Conservation (phyloP, 1,140 invertebrate genomes). For the Dermatophagoides farinae region DNA sequence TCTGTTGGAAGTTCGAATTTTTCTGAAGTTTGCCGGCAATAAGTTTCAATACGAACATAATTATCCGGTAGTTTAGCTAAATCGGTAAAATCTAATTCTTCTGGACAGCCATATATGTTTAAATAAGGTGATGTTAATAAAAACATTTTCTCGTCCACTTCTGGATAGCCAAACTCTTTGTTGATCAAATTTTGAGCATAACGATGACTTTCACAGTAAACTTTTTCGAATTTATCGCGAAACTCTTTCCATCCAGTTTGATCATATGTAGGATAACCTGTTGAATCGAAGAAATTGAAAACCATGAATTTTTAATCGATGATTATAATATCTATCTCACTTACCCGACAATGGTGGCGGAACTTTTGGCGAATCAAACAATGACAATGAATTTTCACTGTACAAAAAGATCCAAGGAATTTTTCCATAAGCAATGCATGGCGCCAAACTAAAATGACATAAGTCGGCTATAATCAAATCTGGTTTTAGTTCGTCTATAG, state of each 20-base stretch:
- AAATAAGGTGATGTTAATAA: constrained; percentile 1
- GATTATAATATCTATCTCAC: background rate
- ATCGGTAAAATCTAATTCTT: constrained; percentile 13
- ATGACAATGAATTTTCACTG: background rate
- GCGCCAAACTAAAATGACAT: background rate
- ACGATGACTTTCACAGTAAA: background rate
- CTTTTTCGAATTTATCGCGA: background rate
- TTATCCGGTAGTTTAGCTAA: background rate
- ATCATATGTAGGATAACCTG: background rate
- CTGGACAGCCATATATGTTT: constrained; percentile 13
- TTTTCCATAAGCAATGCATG: background rate
- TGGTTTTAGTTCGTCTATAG: background rate
- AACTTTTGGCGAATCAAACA: background rate
- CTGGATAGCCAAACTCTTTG: background rate
- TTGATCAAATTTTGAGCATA: background rate
- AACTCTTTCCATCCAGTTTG: background rate
- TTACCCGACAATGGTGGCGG: background rate
- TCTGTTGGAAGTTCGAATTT: background rate
- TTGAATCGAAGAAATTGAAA: background rate
- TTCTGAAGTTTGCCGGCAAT: background rate
- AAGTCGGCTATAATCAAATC: background rate
- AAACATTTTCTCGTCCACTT: background rate
- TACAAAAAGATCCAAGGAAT: constrained; percentile 8
- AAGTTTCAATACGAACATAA: constrained; percentile 8
- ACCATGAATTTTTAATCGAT: background rate